Evolutionary conservation across 2,888 invertebrate genomes (phyloP).

Genomic region (Dynastes grantii): DNA sequence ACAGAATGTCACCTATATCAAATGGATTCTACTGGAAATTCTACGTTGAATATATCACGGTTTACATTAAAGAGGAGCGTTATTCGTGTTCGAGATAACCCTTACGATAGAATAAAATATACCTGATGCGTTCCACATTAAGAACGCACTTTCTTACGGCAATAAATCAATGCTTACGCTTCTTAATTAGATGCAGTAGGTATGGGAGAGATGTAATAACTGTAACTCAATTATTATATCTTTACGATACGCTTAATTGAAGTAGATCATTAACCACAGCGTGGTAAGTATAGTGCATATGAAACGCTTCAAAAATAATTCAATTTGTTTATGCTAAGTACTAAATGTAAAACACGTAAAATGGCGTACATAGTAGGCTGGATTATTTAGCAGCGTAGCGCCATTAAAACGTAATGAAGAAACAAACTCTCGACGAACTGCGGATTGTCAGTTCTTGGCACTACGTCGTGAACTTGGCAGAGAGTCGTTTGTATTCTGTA

Average conservation of each 20-base stretch:
- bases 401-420: constrained; percentile 20
- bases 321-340: constrained; percentile 21
- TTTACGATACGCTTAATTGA: neutral
- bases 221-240: constrained; percentile 8
- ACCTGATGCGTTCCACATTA: constrained; percentile 13
- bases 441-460: constrained; percentile 7
- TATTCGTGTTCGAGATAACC: neutral
- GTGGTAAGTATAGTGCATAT: neutral
- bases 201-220: neutral
- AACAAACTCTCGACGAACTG: constrained; percentile 17
- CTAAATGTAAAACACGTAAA: constrained; percentile 17
- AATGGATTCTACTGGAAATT: constrained; percentile 40
- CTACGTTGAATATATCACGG: constrained; percentile 22
- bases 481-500: neutral
- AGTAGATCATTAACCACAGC: neutral
- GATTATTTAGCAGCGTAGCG: neutral
- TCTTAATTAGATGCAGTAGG: constrained; percentile 9
- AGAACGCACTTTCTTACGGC: neutral
- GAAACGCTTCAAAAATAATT: constrained; percentile 19
- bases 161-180: neutral
- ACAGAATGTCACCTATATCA: constrained; percentile 58
- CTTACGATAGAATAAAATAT: constrained; percentile 5
- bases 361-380: constrained; percentile 8
- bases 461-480: neutral
- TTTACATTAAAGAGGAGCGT: constrained; percentile 1